Conservation (phyloP, 92 coral and sea anemone species). For the Metridium senile region DNA sequence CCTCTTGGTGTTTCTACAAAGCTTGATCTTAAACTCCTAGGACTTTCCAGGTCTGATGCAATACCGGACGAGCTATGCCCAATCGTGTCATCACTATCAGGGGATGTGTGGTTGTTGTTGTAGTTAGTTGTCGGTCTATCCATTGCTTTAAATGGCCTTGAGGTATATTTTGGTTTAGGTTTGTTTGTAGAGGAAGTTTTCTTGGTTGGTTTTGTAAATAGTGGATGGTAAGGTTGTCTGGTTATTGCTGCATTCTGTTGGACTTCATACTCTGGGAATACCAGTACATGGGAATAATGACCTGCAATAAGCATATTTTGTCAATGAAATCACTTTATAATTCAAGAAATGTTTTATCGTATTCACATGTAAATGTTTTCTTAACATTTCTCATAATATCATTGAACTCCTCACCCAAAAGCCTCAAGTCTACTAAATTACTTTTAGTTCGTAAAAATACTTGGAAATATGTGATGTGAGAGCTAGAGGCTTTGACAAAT, state of each 20-base stretch:
- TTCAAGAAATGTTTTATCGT: too few relatives aligned
- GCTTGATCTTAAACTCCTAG: constrained; percentile 21
- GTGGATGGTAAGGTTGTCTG: not conserved
- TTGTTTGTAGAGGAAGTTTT: not conserved
- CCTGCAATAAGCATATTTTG: not conserved
- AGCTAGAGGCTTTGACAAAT: too few relatives aligned
- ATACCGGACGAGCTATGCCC: constrained; percentile 34
- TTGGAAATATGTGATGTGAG: too few relatives aligned
- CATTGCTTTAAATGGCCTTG: not conserved
- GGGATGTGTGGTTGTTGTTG: not conserved
- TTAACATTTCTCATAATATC: too few relatives aligned
- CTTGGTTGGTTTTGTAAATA: not conserved
- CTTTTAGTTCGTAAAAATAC: too few relatives aligned
- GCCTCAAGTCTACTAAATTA: too few relatives aligned
- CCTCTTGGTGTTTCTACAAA: constrained; percentile 32
- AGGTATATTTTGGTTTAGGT: not conserved
- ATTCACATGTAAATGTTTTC: too few relatives aligned
- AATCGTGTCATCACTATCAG: constrained; percentile 28
- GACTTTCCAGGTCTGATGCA: constrained; percentile 43
- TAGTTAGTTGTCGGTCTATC: not conserved
- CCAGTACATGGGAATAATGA: not conserved
- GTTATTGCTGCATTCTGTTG: not conserved
- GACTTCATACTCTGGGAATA: not conserved
- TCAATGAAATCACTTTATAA: too few relatives aligned
- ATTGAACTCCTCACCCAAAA: too few relatives aligned